Percentiles rank a stretch among this genome's conserved stretches.
Conservation (phyloP, 1,140 invertebrate species). For the Lucilia cuprina region DNA sequence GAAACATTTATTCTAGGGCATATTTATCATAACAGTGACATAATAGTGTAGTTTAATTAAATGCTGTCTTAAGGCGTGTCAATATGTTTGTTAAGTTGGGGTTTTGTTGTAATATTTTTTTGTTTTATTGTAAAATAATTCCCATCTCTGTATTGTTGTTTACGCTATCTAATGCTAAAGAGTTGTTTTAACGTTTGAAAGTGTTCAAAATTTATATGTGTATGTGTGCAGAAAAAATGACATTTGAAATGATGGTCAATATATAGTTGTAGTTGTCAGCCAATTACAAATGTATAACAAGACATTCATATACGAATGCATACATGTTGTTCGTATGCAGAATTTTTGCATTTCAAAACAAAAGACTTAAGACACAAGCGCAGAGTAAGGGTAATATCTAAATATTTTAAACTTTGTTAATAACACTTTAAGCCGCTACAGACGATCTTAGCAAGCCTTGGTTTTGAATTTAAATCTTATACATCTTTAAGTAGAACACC, state of each 20-base stretch:
- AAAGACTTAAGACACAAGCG: background rate
- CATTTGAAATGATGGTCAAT: background rate
- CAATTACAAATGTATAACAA: background rate
- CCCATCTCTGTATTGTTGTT: background rate
- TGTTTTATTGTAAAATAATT: background rate
- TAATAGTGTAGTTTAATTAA: constrained; percentile 33
- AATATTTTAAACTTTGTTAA: no score
- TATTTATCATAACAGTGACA: constrained; percentile 31
- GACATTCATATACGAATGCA: background rate
- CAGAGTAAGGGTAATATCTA: no score
- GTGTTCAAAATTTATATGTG: background rate
- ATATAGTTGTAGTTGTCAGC: background rate
- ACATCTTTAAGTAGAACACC: no score
- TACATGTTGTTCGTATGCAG: background rate
- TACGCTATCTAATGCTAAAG: background rate
- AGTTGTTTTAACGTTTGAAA: background rate
- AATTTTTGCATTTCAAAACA: background rate
- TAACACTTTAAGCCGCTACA: no score
- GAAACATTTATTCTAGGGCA: background rate
- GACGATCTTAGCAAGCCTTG: no score
- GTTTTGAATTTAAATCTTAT: no score
- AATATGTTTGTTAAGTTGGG: background rate
- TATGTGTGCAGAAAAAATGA: background rate
- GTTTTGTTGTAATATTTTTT: background rate
- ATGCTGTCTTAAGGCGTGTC: constrained; percentile 32